phyloP scores from a whole-genome alignment of 2,797 vertebrate species.

The Sebastolobus alascanus region DNA sequence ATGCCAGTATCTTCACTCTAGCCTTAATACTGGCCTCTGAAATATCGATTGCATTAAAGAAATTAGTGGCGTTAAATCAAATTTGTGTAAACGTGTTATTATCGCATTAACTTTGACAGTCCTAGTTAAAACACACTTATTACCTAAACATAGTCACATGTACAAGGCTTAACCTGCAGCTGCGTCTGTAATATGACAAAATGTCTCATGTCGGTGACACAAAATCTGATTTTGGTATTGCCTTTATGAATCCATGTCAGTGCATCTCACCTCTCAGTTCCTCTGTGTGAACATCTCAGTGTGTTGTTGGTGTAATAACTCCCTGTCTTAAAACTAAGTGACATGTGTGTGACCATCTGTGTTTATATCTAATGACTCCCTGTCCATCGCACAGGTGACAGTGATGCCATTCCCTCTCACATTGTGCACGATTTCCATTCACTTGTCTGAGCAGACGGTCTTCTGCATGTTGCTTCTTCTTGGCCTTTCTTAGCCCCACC shows the following conservation, averaged over 20 bases:
- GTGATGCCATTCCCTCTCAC: constrained; percentile 20
- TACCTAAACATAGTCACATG: not conserved
- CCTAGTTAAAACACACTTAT: not conserved
- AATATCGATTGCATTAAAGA: too few relatives aligned
- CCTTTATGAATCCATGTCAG: not conserved
- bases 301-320: constrained; percentile 30
- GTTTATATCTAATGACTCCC: constrained; percentile 42
- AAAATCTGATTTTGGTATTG: not conserved
- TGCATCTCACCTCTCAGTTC: constrained; percentile 8
- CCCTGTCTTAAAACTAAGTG: constrained; percentile 35
- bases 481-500: constrained; percentile 21
- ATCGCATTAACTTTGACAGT: too few relatives aligned
- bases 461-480: constrained; percentile 10
- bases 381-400: constrained; percentile 18
- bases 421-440: not conserved
- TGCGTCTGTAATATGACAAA: not conserved
- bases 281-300: constrained; percentile 1
- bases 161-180: not conserved
- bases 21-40: too few relatives aligned
- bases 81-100: too few relatives aligned
- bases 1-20: too few relatives aligned
- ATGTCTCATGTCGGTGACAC: not conserved
- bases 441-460: constrained; percentile 3
- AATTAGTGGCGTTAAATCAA: too few relatives aligned
- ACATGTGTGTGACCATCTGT: constrained; percentile 4